Evolutionary conservation across 30 jellyfish, hydroid and myxozoan species (phyloP).

Genomic region (Cassiopea andromeda): DNA sequence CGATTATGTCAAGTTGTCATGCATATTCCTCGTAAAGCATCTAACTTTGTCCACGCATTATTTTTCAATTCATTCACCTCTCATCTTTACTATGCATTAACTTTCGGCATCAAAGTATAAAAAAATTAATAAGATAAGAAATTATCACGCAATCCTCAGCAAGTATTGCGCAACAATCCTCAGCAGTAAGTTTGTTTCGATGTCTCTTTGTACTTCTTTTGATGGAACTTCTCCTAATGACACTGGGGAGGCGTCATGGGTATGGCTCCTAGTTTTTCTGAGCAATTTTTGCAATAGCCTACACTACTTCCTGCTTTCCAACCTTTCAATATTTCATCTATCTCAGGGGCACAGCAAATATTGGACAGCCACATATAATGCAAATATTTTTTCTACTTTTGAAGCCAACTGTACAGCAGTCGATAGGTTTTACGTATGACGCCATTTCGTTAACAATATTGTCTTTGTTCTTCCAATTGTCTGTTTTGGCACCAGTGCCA

Average conservation of each 20-base stretch:
- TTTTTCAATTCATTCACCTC: conserved; percentile 6
- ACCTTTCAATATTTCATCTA: conserved; percentile 8
- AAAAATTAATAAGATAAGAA: neutral
- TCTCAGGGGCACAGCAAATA: conserved; percentile 15
- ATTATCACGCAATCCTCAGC: neutral
- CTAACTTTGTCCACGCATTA: too few species aligned
- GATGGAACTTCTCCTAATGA: conserved; percentile 7
- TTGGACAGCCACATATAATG: conserved; percentile 16
- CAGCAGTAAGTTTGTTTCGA: neutral
- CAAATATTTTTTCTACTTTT: conserved; percentile 12
- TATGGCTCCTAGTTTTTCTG: neutral
- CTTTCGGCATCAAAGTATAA: neutral
- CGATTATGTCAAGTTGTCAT: too few species aligned
- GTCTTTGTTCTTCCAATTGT: neutral
- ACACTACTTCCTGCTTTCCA: conserved; percentile 24
- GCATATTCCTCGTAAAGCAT: too few species aligned
- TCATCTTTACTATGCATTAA: too few species aligned
- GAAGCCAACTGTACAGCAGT: conserved; percentile 5
- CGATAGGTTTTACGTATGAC: neutral
- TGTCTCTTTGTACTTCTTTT: conserved; percentile 4
- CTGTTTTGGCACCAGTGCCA: conserved; percentile 28
- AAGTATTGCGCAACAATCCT: neutral
- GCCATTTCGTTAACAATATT: conserved; percentile 8
- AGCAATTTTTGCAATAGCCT: conserved; percentile 14
- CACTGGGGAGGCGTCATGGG: neutral